Percentiles rank a stretch among this genome's conserved stretches.
These are phyloP conservation scores for Lithophane semibrunnea DNA, from an alignment of 2,888 invertebrate genomes.

Conservation along the genomic window DNA sequence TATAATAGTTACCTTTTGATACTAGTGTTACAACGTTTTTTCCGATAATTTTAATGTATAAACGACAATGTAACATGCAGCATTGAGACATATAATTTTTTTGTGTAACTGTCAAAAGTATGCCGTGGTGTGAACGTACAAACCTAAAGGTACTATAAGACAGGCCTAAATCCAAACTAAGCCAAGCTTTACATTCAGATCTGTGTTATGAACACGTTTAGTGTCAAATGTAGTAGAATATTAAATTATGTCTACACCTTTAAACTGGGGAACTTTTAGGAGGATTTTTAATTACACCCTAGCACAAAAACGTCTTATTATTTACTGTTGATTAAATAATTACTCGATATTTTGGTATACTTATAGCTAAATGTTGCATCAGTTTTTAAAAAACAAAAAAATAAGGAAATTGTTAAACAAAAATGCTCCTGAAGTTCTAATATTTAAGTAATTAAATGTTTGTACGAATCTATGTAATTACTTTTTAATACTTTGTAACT, in stretches of 20 bases:
- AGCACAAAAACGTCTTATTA: not conserved
- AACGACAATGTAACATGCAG: not conserved
- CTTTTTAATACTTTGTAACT: constrained; percentile 69
- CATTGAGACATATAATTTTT: not conserved
- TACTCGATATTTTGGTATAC: not conserved
- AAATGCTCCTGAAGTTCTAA: constrained; percentile 48
- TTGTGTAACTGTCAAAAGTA: constrained; percentile 11
- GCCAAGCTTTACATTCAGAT: constrained; percentile 74
- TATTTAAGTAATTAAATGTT: constrained; percentile 68
- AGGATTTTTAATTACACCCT: constrained; percentile 35
- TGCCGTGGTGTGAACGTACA: constrained; percentile 58
- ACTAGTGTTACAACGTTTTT: not conserved
- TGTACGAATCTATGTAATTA: constrained; percentile 69
- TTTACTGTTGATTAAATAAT: not conserved
- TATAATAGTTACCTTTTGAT: not conserved
- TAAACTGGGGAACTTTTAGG: constrained; percentile 41
- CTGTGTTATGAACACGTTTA: constrained; percentile 76
- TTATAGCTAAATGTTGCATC: not conserved
- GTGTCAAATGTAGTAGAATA: constrained; percentile 72
- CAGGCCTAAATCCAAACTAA: constrained; percentile 77
- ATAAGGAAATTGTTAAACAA: not conserved
- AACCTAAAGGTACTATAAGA: constrained; percentile 47
- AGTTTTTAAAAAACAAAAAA: not conserved
- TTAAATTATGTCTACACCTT: constrained; percentile 53
- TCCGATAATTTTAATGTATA: not conserved